Percentiles rank a stretch among this genome's conserved stretches.
These are phyloP conservation scores for Trichosurus vulpecula DNA, from an alignment of 2,797 vertebrate species.

Conservation along the genomic window DNA sequence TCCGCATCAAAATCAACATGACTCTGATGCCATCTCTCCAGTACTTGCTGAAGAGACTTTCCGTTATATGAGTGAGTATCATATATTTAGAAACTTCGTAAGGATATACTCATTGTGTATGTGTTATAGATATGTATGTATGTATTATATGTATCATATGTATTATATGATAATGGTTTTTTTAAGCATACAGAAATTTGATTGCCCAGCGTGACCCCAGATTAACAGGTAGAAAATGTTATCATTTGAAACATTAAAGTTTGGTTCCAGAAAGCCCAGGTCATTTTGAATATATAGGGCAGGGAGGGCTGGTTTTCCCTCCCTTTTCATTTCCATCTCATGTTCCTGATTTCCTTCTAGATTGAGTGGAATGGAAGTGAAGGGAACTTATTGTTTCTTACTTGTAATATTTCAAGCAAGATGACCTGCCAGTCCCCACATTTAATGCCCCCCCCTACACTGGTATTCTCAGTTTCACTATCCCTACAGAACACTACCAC, in stretches of 20 bases:
- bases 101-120: neutral
- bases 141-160: too few species aligned
- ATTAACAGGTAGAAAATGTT: neutral
- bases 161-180: too few species aligned
- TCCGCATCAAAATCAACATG: constrained; percentile 82
- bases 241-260: neutral
- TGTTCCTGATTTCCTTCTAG: constrained; percentile 35
- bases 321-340: neutral
- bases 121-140: neutral
- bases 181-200: constrained; percentile 1
- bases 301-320: neutral
- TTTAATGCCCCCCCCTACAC: constrained; percentile 33
- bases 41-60: constrained; percentile 92
- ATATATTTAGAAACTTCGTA: constrained; percentile 10
- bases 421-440: neutral
- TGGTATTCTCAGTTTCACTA: constrained; percentile 5
- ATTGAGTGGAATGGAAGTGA: constrained; percentile 41
- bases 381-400: constrained; percentile 26
- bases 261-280: neutral
- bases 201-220: neutral
- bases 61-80: constrained; percentile 94
- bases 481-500: constrained; percentile 2
- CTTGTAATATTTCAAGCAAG: neutral
- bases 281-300: neutral
- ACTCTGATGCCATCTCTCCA: constrained; percentile 85